phyloP scores from a whole-genome alignment of 1,140 invertebrate species.

The Drosophila willistoni region DNA sequence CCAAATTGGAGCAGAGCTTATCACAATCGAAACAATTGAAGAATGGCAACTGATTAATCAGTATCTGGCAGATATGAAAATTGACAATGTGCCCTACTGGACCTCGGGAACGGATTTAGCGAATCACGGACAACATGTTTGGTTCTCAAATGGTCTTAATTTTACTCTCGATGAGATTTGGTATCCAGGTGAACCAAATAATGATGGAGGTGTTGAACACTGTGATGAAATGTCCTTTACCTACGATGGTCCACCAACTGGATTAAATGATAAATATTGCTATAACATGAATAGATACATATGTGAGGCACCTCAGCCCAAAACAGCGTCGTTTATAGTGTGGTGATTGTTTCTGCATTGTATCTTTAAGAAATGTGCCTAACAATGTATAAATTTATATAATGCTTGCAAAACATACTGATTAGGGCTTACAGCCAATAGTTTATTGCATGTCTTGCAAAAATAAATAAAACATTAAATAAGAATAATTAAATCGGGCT shows the following conservation, averaged over 20 bases:
- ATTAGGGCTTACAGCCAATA: too few relatives aligned
- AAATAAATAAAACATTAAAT: too few relatives aligned
- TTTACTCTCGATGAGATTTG: constrained; percentile 20
- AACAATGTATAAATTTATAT: too few relatives aligned
- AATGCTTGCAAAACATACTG: too few relatives aligned
- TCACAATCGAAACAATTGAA: constrained; percentile 18
- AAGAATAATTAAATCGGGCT: too few relatives aligned
- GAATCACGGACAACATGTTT: constrained; percentile 28
- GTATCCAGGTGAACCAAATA: constrained; percentile 29
- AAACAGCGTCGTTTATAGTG: constrained; percentile 84
- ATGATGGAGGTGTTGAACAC: constrained; percentile 29
- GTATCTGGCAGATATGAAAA: constrained; percentile 3
- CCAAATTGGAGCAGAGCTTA: not conserved
- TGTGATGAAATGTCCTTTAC: constrained; percentile 21
- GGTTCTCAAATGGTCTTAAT: constrained; percentile 31
- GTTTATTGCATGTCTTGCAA: too few relatives aligned
- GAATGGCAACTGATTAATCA: constrained; percentile 26
- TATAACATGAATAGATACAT: constrained; percentile 77
- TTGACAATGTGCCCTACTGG: constrained; percentile 26
- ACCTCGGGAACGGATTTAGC: constrained; percentile 38
- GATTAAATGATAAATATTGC: constrained; percentile 22
- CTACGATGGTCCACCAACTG: not conserved
- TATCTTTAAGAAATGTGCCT: too few relatives aligned
- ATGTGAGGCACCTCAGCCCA: constrained; percentile 84
- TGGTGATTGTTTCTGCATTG: constrained; percentile 8